Base-by-base conservation (phyloP, 2,888 invertebrate genomes). In the Plagodis pulveraria region DNA sequence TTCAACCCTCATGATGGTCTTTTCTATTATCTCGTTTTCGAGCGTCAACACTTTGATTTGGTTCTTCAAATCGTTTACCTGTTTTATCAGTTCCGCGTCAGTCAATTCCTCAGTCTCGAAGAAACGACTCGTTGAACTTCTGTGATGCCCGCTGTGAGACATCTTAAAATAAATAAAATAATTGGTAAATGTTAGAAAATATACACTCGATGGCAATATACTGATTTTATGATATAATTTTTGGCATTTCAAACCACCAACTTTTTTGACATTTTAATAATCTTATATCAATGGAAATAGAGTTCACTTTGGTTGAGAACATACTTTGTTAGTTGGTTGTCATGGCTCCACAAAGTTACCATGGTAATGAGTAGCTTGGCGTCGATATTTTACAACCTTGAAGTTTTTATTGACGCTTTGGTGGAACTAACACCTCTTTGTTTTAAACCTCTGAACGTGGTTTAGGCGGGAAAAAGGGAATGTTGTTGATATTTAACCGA, bases 21-120 rank as follows among this genome's bases (percentile, higher is more conserved):
- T 84, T 63, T 94, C 94, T 8, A 94, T 80, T 12, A 94, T 80
- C 52, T 94, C 93, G 59, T 94, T 94, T 68, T 94, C 94, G 0
- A 94, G 64, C 0, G 66, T 67, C 7, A 94, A 54, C 4, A 90
- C 58, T 56, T 74, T 82, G 6, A 86, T 72, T 56, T 85, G 80
- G 0, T 77, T 72, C 58, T 84, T 91, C 2, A 88, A 58, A 0
- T 86, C 84, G 22, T 73, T 77, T 0, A 92, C 86, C 58, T 84
- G 76, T 51, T 80, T 86, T 5, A 86, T 68, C 0, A 92, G 71
- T 52, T 91, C 90, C 0, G 72, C 70, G 41, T 91, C 92, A 0
- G 80, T 77, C 0, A 91, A 32, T 50, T 87, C 84, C 0, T 86
- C 87, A 0, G 73, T 11, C 0, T 86, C 84, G 2, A 78, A 62